Base-by-base conservation (phyloP, 2,888 invertebrate genomes). In the Hofmannophila pseudospretella region DNA sequence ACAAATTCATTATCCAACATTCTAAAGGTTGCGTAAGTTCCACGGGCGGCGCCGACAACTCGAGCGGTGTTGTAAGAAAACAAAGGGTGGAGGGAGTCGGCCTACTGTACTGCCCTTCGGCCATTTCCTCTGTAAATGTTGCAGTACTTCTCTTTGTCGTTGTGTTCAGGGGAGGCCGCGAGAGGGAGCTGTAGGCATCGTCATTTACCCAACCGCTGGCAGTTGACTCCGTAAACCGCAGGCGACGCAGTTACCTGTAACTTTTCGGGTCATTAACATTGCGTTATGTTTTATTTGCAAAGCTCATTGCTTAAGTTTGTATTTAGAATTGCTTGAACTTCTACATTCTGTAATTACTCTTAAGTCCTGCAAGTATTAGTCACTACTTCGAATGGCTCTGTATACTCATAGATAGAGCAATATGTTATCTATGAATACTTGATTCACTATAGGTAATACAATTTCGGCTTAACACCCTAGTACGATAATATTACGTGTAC, bases 111-210 rank as follows among this genome's bases (percentile, higher is more conserved):
- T 73, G 75, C 71, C 82, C 77, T 63, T 57, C 59, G 78, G 82
- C 73, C 62, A 67, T 79, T 80, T 78, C 74, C 77, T 72, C 67
- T 65, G 71, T 72, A 76, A 80, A 75, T 74, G 73, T 74, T 70
- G 66, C 68, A 60, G 58, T 58, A 67, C 58, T 63, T 69, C 65
- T 60, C 70, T 73, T 74, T 73, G 71, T 72, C 70, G 68, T 76
- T 74, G 73, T 71, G 69, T 77, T 73, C 68, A 51, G 39, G 58
- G 49, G 64, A 67, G 70, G 67, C 67, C 67, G 66, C 60, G 58
- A 72, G 71, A 71, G 73, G 73, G 72, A 70, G 67, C 66, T 50
- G 58, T 57, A 66, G 67, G 56, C 57, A 67, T 70, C 61, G 70
- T 67, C 67, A 66, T 74, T 73, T 72, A 67, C 70, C 69, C 71